Evolutionary conservation across 1,140 invertebrate species (phyloP).

Genomic region (Ditylenchus dipsaci): DNA sequence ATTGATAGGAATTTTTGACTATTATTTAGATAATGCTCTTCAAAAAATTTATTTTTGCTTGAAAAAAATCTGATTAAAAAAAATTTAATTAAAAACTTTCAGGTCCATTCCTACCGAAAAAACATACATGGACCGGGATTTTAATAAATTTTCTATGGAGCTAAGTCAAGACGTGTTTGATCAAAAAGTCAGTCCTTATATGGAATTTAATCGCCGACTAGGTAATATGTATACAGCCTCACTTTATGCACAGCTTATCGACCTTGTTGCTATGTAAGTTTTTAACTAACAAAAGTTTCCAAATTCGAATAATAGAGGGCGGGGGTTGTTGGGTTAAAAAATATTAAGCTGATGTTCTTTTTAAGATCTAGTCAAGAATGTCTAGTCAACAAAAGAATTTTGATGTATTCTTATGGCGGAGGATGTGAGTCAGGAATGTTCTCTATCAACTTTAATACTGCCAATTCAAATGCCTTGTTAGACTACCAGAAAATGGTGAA

Average conservation of each 20-base stretch:
- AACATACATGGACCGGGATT: slow-evolving; percentile 11
- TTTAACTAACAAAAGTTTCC: background rate
- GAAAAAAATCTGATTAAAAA: too few species aligned
- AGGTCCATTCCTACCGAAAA: slow-evolving; percentile 8
- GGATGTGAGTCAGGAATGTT: slow-evolving; percentile 91
- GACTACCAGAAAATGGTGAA: background rate
- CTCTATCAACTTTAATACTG: slow-evolving; percentile 70
- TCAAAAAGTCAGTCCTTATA: slow-evolving; percentile 80
- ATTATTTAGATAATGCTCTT: too few species aligned
- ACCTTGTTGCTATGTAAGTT: slow-evolving; percentile 69
- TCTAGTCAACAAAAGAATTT: slow-evolving; percentile 74
- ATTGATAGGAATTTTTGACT: too few species aligned
- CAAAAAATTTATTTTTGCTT: too few species aligned
- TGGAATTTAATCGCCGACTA: slow-evolving; percentile 80
- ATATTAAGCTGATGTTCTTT: too few species aligned
- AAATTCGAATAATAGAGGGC: too few species aligned
- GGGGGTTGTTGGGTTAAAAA: too few species aligned
- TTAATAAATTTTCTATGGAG: slow-evolving; percentile 84
- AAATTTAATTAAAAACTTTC: slow-evolving; percentile 53
- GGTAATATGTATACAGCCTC: slow-evolving; percentile 99
- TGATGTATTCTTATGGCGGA: slow-evolving; percentile 94
- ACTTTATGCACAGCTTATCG: slow-evolving; percentile 84
- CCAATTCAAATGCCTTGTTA: too few species aligned
- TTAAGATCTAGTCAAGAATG: slow-evolving; percentile 58
- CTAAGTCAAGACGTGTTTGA: slow-evolving; percentile 76